Base-by-base conservation (phyloP, 2,888 invertebrate species). In the Augochlorella aurata region DNA sequence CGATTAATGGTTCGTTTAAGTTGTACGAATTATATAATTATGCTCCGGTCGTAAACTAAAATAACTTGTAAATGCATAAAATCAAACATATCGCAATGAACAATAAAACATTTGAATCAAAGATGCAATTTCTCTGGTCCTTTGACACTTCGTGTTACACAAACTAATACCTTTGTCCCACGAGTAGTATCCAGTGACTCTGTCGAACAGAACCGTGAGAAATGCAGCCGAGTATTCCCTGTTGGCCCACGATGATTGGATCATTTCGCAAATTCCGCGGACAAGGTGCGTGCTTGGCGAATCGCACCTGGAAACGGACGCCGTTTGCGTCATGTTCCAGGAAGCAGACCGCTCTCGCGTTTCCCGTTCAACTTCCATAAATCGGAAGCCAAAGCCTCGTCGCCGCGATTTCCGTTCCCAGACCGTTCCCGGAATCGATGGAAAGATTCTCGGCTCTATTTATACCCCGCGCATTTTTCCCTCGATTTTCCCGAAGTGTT, bases 241-340 rank as follows among this genome's bases (percentile, higher is more conserved):
- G 8, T 61, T 24, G 29, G 14, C 7, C 61, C 29, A 16, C 16
- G 21, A 54, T 49, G 58, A 66, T 74, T 58, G 69, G 72, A 80
- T 82, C 75, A 75, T 61, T 82, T 75, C 66, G 21, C 63, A 18
- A 18, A 61, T 29, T 61, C 61, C 16, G 24, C 29, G 61, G 16
- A 29, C 61, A 29, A 29, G 61, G 7, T 18, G 29, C 24, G 29
- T 9, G 61, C 16, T 21, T 21, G 24, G 12, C 12, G 54, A 58
- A 14, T 58, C 24, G 14, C 54, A 24, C 21, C 54, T 21, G 54
- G 54, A 24, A 58, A 21, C 54, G 24, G 12, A 7, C 21, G 38
- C 47, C 21, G 29, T 67, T 77, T 67, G 29, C 50, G 50, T 77
- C 54, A 67, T 49, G 10, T 18, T 18, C 52, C 5, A 21, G 18